Base-by-base conservation (phyloP, 2,888 invertebrate genomes). In the Mylabris sibirica region DNA sequence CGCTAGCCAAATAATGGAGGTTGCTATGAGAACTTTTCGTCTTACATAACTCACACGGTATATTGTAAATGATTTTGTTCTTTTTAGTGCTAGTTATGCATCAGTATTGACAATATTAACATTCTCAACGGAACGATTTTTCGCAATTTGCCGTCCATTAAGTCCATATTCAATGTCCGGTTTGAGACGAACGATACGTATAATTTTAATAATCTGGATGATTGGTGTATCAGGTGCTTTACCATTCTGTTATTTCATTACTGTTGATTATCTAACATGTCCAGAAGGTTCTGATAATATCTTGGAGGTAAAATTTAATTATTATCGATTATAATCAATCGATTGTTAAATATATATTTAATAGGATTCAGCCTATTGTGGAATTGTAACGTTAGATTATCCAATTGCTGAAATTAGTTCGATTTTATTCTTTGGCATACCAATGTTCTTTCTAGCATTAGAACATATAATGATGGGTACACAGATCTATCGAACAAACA, bases 101-200 rank as follows among this genome's bases (percentile, higher is more conserved):
- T 96, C 96, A 0, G 94, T 96, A 62, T 86, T 97, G 80, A 97
- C 96, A 26, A 96, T 97, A 76, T 95, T 96, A 59, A 95, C 95
- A 3, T 97, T 97, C 85, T 96, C 96, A 0, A 90, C 93, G 85
- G 97, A 97, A 86, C 89, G 97, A 59, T 95, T 96, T 86, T 86
- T 96, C 74, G 96, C 96, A 38, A 96, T 97, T 80, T 97, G 97
- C 82, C 93, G 96, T 82, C 96, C 97, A 0, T 86, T 97, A 53
- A 91, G 92, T 80, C 88, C 93, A 70, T 93, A 95, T 84, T 90
- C 92, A 44, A 93, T 96, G 90, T 93, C 94, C 0, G 93, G 94
- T 1, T 89, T 95, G 35, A 90, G 93, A 62, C 87, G 96, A n/a
- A 94, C 95, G 1, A 84, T 93, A 38, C 89, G 92, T 72, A 93